phyloP scores from a whole-genome alignment of 2,113 vertebrate genomes.

The Xenopus laevis region DNA sequence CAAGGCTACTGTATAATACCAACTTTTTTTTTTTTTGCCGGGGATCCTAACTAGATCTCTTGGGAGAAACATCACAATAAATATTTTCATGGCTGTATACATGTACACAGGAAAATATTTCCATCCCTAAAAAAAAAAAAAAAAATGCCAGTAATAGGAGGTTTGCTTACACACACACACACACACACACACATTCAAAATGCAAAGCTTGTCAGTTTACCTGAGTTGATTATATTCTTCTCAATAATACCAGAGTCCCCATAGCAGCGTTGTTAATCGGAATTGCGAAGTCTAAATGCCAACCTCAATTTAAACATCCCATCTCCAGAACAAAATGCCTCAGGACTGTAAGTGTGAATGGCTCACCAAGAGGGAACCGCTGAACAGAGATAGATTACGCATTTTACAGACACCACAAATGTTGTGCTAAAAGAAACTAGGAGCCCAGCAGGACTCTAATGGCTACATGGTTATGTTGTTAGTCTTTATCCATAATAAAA shows the following conservation, averaged over 20 bases:
- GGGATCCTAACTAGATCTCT: no score
- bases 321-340: conserved; percentile 24
- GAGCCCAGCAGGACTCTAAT: conserved; percentile 37
- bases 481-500: conserved; percentile 38
- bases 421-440: conserved; percentile 18
- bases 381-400: conserved; percentile 29
- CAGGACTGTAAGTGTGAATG: conserved; percentile 25
- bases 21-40: no score
- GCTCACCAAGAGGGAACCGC: conserved; percentile 15
- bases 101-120: no score
- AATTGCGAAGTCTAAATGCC: conserved; percentile 7
- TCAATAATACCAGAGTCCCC: conserved; percentile 2
- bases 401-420: conserved; percentile 25
- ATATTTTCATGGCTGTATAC: no score
- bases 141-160: no score
- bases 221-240: neutral
- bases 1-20: no score
- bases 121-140: no score
- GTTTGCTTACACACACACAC: no score
- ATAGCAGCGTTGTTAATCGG: neutral
- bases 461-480: conserved; percentile 28
- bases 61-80: no score
- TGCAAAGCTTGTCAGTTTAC: no score
- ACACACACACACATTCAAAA: no score
- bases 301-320: conserved; percentile 14